Evolutionary conservation across 1,140 invertebrate species (phyloP).

Genomic region (Melanaphis sacchari): DNA sequence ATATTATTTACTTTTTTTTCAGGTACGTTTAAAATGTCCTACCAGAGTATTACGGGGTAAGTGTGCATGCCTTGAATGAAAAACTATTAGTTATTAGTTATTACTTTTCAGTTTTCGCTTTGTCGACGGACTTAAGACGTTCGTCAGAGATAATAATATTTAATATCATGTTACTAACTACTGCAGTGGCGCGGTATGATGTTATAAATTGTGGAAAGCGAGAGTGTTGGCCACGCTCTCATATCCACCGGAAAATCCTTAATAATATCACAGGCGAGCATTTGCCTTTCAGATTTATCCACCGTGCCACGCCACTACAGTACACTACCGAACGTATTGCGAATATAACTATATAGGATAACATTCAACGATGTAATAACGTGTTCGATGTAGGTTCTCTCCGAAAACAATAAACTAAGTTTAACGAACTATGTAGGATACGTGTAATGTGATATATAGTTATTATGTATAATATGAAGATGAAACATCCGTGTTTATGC

Average conservation of each 20-base stretch:
- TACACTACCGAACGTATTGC: neutral
- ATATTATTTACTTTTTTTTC: slow-evolving; percentile 5
- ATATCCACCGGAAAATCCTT: neutral
- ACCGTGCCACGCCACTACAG: neutral
- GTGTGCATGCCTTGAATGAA: neutral
- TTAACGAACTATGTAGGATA: no score
- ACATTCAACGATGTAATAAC: neutral
- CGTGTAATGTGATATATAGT: no score
- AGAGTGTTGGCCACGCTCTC: neutral
- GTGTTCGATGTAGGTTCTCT: neutral
- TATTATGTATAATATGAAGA: no score
- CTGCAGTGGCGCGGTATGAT: neutral
- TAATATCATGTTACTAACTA: neutral
- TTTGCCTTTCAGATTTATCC: neutral
- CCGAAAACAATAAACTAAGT: no score
- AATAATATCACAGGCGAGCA: neutral
- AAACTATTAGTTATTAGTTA: neutral
- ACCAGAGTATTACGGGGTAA: neutral
- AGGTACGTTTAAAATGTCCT: neutral
- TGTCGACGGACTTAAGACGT: neutral
- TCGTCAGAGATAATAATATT: neutral
- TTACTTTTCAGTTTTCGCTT: neutral
- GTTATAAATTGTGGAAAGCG: neutral
- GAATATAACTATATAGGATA: neutral
- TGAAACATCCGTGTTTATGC: no score